phyloP scores from a whole-genome alignment of 2,113 vertebrate species.

The Gopherus flavomarginatus region DNA sequence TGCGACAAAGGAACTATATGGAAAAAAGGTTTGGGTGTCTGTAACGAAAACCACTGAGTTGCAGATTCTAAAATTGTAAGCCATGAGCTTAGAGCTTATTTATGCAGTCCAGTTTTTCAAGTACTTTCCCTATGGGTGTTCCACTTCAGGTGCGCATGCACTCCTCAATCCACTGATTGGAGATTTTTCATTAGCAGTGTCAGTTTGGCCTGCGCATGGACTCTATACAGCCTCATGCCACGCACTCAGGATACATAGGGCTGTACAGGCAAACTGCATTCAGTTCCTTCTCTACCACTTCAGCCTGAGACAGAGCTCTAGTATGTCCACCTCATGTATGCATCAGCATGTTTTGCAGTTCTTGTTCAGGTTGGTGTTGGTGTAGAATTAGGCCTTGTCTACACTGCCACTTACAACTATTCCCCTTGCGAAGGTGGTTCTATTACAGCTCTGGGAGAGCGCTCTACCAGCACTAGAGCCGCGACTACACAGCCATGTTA shows the following conservation, averaged over 20 bases:
- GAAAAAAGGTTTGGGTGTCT: not conserved
- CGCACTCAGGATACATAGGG: not conserved
- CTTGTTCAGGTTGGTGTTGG: no score
- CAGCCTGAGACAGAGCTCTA: not conserved
- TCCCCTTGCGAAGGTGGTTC: no score
- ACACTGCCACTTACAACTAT: no score
- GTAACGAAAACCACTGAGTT: not conserved
- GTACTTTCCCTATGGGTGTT: not conserved
- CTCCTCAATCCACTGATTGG: not conserved
- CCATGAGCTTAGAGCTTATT: not conserved
- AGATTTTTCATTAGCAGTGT: not conserved
- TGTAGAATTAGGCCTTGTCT: no score
- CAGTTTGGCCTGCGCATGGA: not conserved
- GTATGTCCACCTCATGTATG: not conserved
- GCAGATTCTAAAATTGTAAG: not conserved
- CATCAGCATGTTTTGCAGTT: not conserved
- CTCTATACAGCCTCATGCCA: not conserved
- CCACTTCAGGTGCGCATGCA: not conserved
- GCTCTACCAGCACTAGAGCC: no score
- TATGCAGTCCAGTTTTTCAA: not conserved
- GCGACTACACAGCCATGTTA: no score
- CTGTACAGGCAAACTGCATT: not conserved
- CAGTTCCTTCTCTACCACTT: not conserved
- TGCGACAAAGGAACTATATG: not conserved
- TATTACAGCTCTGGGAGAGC: no score